Base-by-base conservation (phyloP, 2,797 vertebrate genomes). In the Pagetopsis macropterus region DNA sequence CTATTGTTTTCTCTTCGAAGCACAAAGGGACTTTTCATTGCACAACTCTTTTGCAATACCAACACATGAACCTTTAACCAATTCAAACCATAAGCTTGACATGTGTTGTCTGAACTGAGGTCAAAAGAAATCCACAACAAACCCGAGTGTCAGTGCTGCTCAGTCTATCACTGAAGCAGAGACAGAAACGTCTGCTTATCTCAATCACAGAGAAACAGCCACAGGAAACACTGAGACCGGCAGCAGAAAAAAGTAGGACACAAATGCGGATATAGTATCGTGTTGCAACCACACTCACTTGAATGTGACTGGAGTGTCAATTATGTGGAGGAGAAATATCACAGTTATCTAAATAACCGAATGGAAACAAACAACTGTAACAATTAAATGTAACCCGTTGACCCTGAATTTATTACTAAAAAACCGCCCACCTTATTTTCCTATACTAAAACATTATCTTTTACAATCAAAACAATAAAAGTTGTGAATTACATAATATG, bases 181-280 rank as follows among this genome's bases (percentile, higher is more conserved):
- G 14, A 46, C 58, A 66, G 46, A 70, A 54, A 83, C 75, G 70
- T 81, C 60, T 79, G 56, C 62, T 81, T 49, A 62, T 72, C 70
- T 58, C 13, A 65, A 71, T 72, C 61, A 70, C 17, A 64, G 16
- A 17, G 62, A 84, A 82, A 79, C 65, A 81, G 8, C 74, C 69
- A 41, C 84, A 90, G 86, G 87, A 92, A 92, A 86, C 62, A 64
- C 69, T 31, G 50, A 79, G 70, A 51, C 40, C 27, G 8, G 45
- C 65, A 63, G 68, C 69, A 37, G 33, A 37, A 78, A 44, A 75
- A 81, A 88, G 88, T 41, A 44, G 75, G 80, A 86, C 87, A 87
- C 87, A 89, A 90, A 85, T 76, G 87, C 60, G 65, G 88, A 91
- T 84, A 81, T 76, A 79, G 76, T 76, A 37, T 87, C 86, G 66